A percentile compares a stretch with the other conserved stretches of the same genome.
These are phyloP conservation scores for Turritopsis rubra DNA, from an alignment of 30 jellyfish, hydroid and myxozoan species.

Conservation along the genomic window DNA sequence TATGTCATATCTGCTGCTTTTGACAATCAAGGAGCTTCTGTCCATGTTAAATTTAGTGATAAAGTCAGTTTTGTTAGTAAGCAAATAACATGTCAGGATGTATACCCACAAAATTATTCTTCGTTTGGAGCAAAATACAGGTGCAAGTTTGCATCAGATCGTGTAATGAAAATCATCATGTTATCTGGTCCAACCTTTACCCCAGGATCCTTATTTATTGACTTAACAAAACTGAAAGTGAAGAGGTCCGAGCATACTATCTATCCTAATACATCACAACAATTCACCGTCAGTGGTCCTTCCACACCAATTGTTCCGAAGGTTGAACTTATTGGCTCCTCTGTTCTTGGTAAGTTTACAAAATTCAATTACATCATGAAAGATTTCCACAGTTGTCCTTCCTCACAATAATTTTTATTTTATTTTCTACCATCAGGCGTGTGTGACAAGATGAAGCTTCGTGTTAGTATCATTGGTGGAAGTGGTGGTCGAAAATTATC, in stretches of 20 bases:
- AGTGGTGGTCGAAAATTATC: slow-evolving; percentile 42
- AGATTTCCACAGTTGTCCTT: no score
- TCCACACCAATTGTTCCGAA: slow-evolving; percentile 8
- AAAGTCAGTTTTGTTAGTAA: not conserved
- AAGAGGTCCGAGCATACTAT: slow-evolving; percentile 26
- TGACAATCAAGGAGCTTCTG: not conserved
- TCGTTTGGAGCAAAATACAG: slow-evolving; percentile 21
- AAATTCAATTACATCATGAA: no score
- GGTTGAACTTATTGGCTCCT: slow-evolving; percentile 12
- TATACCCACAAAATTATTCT: not conserved
- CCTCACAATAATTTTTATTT: no score
- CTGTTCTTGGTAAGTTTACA: slow-evolving; percentile 29
- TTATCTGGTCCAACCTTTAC: slow-evolving; percentile 19
- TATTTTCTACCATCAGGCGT: slow-evolving; percentile 15
- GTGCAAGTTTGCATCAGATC: slow-evolving; percentile 16
- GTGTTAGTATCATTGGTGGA: slow-evolving; percentile 25
- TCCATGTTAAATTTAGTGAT: slow-evolving; percentile 7
- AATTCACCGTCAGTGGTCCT: slow-evolving; percentile 12
- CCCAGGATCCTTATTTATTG: slow-evolving; percentile 20
- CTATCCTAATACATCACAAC: slow-evolving; percentile 14
- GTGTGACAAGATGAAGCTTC: slow-evolving; percentile 24
- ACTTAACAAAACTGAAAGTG: not conserved
- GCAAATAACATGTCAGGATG: slow-evolving; percentile 10
- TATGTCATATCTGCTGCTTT: slow-evolving; percentile 16
- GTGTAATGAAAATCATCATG: slow-evolving; percentile 2